Evolutionary conservation across 2,888 invertebrate genomes (phyloP), one percentile per base, ranked within the genome.

Genomic region (Sesia bembeciformis): DNA sequence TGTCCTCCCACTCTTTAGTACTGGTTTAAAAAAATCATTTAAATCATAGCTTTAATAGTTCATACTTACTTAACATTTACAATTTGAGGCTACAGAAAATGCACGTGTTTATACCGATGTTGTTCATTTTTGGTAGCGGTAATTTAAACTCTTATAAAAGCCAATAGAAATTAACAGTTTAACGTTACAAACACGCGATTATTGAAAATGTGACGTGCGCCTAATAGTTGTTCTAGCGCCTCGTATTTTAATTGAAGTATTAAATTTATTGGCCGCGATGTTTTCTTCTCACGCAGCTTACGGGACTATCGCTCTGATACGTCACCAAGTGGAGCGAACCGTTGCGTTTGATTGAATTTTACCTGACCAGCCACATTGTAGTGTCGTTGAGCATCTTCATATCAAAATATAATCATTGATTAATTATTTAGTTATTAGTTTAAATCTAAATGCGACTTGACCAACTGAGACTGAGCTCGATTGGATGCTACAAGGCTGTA

Each of bases 181-280:
- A 57, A 56, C 61, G 61, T 59, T 60, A 66, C 65, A 62, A 69
- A 74, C 78, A 78, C 73, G 78, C 79, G 61, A 74, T 56, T 46
- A 52, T 4, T 46, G 7, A 46, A 23, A 7, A 46, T 46, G 23
- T 46, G 23, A 40, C 39, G 39, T 54, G 52, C 63, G 50, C 58
- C 59, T 54, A 59, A 56, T 63, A 63, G 65, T 63, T 61, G 57
- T 23, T 46, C 46, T 46, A 46, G 46, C 46, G 46, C 52, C 53
- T 51, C 53, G 39, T 54, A 58, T 60, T 59, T 60, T 61, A 64
- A 67, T 63, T 62, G 61, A 53, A 53, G 58, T 58, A 62, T 57
- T 60, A 63, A 68, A 65, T 65, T 60, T 60, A 61, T 58, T 59
- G 23, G 46, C 8, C 58, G 58, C 55, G 54, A 58, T 58, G 62